Evolutionary conservation across 2,797 vertebrate genomes (phyloP).

Genomic region (Aplochiton taeniatus): DNA sequence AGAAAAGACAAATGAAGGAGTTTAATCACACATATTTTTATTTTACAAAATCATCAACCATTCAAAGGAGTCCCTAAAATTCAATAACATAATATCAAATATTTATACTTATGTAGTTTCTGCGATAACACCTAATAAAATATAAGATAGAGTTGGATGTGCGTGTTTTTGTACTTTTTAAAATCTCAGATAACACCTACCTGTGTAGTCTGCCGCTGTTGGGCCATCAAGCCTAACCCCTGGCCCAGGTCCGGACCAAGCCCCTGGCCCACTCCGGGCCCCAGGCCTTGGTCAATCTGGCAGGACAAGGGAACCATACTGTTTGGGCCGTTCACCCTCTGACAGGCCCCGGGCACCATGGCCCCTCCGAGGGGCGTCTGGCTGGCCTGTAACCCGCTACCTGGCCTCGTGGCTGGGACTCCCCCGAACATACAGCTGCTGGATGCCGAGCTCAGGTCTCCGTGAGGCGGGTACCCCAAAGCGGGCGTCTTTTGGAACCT

Average conservation of each 20-base stretch:
- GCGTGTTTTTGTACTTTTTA: too few species aligned
- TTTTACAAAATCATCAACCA: too few species aligned
- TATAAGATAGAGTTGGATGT: too few species aligned
- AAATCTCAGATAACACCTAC: too few species aligned
- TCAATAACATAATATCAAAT: too few species aligned
- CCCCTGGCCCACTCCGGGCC: conserved; percentile 2
- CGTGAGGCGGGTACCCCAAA: conserved; percentile 33
- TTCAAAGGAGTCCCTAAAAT: too few species aligned
- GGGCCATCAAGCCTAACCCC: conserved; percentile 33
- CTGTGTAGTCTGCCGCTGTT: conserved; percentile 57
- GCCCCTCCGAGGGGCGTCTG: conserved; percentile 5
- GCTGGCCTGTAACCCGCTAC: conserved; percentile 38
- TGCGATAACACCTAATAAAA: too few species aligned
- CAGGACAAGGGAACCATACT: conserved; percentile 47
- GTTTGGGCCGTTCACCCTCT: conserved; percentile 30
- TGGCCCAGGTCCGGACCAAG: conserved; percentile 13
- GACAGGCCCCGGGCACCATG: conserved; percentile 26
- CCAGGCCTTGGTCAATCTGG: conserved; percentile 37
- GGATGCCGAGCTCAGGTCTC: conserved; percentile 5
- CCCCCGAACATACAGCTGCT: conserved; percentile 65
- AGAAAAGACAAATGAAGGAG: neutral
- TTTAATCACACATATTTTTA: neutral
- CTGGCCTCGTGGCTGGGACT: neutral
- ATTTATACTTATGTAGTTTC: too few species aligned
- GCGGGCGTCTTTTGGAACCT: conserved; percentile 28